These are phyloP conservation scores for Triops longicaudatus DNA, from an alignment of 1,140 invertebrate genomes.

Conservation along the genomic window DNA sequence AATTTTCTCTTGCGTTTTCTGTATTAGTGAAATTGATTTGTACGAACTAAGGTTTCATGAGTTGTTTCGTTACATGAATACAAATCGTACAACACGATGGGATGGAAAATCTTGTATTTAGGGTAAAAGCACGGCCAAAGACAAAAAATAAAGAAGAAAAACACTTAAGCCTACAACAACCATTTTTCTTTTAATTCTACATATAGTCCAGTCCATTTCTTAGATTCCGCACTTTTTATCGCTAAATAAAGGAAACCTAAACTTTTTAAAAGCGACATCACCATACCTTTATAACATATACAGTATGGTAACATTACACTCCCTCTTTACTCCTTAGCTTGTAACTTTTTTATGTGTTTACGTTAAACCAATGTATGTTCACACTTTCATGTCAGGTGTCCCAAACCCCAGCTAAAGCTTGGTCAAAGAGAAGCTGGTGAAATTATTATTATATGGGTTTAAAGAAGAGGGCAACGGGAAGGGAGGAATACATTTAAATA, in stretches of 20 bases:
- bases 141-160: background rate
- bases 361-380: background rate
- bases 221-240: background rate
- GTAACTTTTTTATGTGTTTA: background rate
- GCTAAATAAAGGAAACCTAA: conserved; percentile 11
- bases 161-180: conserved; percentile 11
- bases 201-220: background rate
- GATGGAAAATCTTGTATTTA: conserved; percentile 13
- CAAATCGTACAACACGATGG: background rate
- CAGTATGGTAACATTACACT: background rate
- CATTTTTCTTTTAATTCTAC: conserved; percentile 10
- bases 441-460: background rate
- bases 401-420: conserved; percentile 14
- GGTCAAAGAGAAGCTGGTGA: conserved; percentile 9
- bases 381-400: background rate
- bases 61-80: no score
- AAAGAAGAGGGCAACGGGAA: background rate
- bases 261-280: conserved; percentile 1
- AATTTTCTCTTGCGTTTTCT: no score
- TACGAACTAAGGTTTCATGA: no score
- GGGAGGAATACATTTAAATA: background rate
- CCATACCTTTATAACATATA: conserved; percentile 2
- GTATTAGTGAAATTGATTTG: no score
- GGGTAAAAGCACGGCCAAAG: conserved; percentile 10
- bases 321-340: background rate